phyloP scores from a whole-genome alignment of 2,797 vertebrate genomes.

The Valencia hispanica region DNA sequence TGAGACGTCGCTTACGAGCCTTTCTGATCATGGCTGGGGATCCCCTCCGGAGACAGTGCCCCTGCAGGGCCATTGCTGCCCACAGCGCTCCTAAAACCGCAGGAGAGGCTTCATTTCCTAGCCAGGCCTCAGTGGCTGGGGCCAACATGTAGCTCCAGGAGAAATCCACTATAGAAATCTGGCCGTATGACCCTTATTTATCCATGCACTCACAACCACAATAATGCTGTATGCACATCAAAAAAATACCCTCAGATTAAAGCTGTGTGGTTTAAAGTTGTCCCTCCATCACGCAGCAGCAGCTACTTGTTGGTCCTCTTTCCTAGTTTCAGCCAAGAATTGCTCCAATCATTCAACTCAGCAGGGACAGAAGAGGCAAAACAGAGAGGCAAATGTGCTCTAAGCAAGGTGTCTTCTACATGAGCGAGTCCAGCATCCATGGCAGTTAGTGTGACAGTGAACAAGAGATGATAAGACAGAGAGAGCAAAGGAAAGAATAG shows the following conservation, averaged over 20 bases:
- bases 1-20: conserved; percentile 60
- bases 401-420: conserved; percentile 74
- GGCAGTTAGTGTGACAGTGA: conserved; percentile 74
- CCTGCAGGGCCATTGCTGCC: conserved; percentile 84
- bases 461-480: conserved; percentile 70
- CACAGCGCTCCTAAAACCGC: conserved; percentile 78
- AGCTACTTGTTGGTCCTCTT: conserved; percentile 68
- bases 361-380: conserved; percentile 25
- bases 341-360: conserved; percentile 58
- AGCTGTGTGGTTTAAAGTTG: conserved; percentile 17
- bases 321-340: conserved; percentile 38
- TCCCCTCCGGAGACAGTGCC: conserved; percentile 74
- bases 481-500: conserved; percentile 44
- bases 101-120: conserved; percentile 82
- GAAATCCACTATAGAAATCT: conserved; percentile 73
- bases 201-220: background rate
- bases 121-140: conserved; percentile 79
- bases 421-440: conserved; percentile 68
- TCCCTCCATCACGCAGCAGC: conserved; percentile 25
- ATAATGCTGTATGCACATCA: background rate
- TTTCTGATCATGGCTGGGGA: conserved; percentile 75
- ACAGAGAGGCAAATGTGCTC: conserved; percentile 64
- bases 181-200: conserved; percentile 1
- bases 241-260: conserved; percentile 11
- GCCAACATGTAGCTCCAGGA: conserved; percentile 84